A percentile compares a stretch with the other conserved stretches of the same genome.
phyloP scores from a whole-genome alignment of 2,113 vertebrate genomes.

The Madoqua kirkii region DNA sequence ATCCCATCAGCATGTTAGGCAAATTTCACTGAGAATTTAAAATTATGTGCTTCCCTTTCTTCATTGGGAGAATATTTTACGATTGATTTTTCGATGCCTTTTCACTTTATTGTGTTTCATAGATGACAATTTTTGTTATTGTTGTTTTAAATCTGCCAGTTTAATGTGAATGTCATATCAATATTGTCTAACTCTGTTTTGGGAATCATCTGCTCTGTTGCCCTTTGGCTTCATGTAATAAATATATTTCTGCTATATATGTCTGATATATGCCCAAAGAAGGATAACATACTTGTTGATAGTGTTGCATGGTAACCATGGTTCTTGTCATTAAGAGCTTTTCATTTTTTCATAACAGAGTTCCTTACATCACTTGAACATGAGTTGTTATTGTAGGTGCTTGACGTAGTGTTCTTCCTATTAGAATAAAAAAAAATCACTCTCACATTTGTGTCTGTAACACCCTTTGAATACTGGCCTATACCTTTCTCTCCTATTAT shows the following conservation, averaged over 20 bases:
- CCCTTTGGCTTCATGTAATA: background rate
- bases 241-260: background rate
- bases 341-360: background rate
- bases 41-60: background rate
- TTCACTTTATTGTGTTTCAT: background rate
- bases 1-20: background rate
- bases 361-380: background rate
- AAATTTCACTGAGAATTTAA: constrained; percentile 21
- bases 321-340: background rate
- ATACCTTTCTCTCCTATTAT: background rate
- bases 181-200: background rate
- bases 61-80: background rate
- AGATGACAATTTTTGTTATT: background rate
- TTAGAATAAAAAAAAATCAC: background rate
- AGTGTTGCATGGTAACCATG: background rate
- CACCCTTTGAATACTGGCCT: background rate
- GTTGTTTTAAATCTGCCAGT: background rate
- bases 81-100: background rate
- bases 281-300: background rate
- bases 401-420: background rate
- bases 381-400: background rate
- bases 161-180: background rate
- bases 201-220: background rate
- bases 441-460: background rate
- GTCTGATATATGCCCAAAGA: background rate